A percentile compares a stretch with the other conserved stretches of the same genome.
Evolutionary conservation across 2,888 invertebrate species (phyloP).

Genomic region (Cosmia trapezina): DNA sequence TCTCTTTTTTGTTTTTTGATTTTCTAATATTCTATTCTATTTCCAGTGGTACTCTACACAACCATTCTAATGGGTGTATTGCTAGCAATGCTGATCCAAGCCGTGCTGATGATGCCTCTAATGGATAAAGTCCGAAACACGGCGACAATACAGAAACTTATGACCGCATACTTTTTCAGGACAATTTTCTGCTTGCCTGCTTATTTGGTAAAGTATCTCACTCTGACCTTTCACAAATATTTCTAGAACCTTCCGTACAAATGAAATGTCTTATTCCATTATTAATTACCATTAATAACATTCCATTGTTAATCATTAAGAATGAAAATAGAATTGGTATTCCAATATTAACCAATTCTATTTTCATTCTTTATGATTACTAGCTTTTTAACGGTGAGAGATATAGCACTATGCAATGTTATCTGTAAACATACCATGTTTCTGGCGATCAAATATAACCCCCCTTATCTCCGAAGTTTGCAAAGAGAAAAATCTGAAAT

Average conservation of each 20-base stretch:
- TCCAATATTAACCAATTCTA: not conserved
- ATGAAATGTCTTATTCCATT: not conserved
- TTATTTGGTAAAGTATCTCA: constrained; percentile 74
- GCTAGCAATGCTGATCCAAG: constrained; percentile 78
- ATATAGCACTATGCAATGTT: no score
- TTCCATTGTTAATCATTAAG: no score
- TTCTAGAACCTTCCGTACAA: not conserved
- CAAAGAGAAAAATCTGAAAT: no score
- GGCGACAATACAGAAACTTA: constrained; percentile 70
- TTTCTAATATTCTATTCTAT: constrained; percentile 12
- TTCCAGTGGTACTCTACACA: constrained; percentile 82
- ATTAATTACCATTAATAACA: no score
- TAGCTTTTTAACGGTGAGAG: no score
- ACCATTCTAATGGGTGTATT: constrained; percentile 78
- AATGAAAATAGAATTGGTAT: no score
- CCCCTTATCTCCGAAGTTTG: no score
- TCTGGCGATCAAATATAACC: no score
- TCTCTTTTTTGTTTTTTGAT: not conserved
- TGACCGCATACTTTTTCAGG: constrained; percentile 75
- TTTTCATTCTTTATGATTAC: no score
- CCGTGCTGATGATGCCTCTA: constrained; percentile 74
- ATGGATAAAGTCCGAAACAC: constrained; percentile 75
- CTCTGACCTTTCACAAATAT: not conserved
- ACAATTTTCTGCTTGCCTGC: constrained; percentile 78
- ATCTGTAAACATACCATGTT: no score